Evolutionary conservation across 2,888 invertebrate genomes (phyloP), one percentile per base, ranked within the genome.

Genomic region (Oligia strigilis): DNA sequence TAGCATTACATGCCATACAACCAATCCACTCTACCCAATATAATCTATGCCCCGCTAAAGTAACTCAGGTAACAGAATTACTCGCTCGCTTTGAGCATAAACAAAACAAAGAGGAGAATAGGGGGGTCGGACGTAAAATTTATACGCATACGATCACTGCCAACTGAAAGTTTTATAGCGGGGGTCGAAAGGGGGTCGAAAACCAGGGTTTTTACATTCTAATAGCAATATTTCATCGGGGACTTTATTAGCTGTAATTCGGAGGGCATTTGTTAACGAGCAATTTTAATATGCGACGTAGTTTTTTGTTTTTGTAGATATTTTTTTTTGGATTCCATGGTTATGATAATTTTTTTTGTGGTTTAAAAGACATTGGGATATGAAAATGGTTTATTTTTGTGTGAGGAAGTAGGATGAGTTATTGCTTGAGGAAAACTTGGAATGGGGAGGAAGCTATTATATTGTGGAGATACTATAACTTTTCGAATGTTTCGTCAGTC

Each of bases 241-340:
- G 91, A 94, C 92, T 96, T 96, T 96, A 96, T 95, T 95, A 94
- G 91, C 93, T 90, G 92, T 94, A 94, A 94, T 94, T 90, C 92
- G 92, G 91, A 92, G 91, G 93, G 94, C 91, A 93, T 93, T 94
- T 93, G 93, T 94, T 94, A 94, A 94, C 93, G 91, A 93, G 91
- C 90, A 82, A 88, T 88, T 91, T 93, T 93, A 93, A 92, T 92
- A 90, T 89, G 87, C 89, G 87, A 76, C 81, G 85, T 88, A 71
- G 78, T 67, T 80, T 87, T 83, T 87, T 89, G 89, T 88, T 89
- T 82, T 90, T 80, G 69, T 80, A 67, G 83, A 40, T 85, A 19
- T 60, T 84, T 81, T 84, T 83, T 87, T 90, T 85, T 71, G 75
- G 83, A 84, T 88, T 76, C 83, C 86, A 67, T 83, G 80, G 74